Conservation (phyloP, 2,888 invertebrate species). For the Eustalomyia histrio region DNA sequence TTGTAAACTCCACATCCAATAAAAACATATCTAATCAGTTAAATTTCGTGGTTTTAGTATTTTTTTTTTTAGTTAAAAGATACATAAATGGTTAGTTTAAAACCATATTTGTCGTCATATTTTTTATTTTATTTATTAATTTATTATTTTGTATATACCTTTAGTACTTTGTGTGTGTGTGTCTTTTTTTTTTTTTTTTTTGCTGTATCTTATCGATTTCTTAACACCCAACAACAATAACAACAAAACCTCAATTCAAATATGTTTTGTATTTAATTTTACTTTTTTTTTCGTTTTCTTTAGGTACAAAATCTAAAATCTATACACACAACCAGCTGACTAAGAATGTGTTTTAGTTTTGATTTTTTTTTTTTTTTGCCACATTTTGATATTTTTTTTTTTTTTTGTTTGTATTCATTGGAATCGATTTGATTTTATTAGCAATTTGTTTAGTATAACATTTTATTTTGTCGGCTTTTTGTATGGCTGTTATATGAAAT, state of each 20-base stretch:
- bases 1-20: not conserved
- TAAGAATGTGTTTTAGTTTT: slow-evolving; percentile 10
- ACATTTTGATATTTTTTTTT: not conserved
- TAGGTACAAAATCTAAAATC: slow-evolving; percentile 7
- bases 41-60: not conserved
- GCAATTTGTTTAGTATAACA: slow-evolving; percentile 42
- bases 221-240: slow-evolving; percentile 16
- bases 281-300: not conserved
- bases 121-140: not conserved
- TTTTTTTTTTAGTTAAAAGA: not conserved
- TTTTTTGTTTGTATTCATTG: not conserved
- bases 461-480: not conserved
- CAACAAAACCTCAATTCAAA: slow-evolving; percentile 20
- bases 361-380: no score
- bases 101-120: slow-evolving; percentile 8
- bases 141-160: not conserved
- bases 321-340: slow-evolving; percentile 25
- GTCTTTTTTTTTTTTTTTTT: slow-evolving; percentile 9
- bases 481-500: slow-evolving; percentile 33
- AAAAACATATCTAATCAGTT: not conserved
- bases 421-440: slow-evolving; percentile 36
- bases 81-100: not conserved
- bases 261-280: slow-evolving; percentile 34
- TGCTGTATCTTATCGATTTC: slow-evolving; percentile 56
- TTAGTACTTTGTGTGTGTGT: no score